Base-by-base conservation (phyloP, 2,888 invertebrate genomes). In the Caenorhabditis virilis region DNA sequence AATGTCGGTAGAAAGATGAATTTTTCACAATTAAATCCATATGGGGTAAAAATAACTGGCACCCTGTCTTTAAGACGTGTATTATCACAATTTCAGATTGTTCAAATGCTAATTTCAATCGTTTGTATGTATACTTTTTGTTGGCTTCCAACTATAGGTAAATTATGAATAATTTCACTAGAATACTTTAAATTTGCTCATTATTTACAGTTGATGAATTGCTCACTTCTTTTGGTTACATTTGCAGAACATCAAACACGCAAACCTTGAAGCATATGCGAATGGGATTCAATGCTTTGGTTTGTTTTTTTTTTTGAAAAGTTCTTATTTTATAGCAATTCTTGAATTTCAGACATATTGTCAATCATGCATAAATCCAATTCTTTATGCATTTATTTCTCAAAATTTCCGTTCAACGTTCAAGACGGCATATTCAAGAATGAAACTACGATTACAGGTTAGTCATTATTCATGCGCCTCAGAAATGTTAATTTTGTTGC, bases 381-480 rank as follows among this genome's bases (percentile, higher is more conserved):
- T 90, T 38, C 87, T 90, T 30, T 90, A 90, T 81, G 89, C 89
- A 25, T 90, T 90, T 84, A 89, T 90, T 88, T 89, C 89, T 39
- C 77, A 77, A 43, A 77, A 77, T 45, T 77, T 77, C 59, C 73
- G 77, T 9, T 72, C 74, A 13, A 77, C 77, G 1, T 77, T 77
- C 63, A 77, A 77, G 42, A 67, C 72, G n/a, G 77, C 77, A 1
- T 77, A 74, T 51, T 69, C 71, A 0, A 55, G 74, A 43, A 77
- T 77, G 77, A 73, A 74, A 43, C 61, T 67, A 52, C 62, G 76
- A 5, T 43, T 77, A 33, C 76, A 77, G 73, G 76, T 75, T 33
- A 26, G 49, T 45, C 1, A 38, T 15, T 13, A 13, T 36, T 36
- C n/a, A 5, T 15, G 38, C 2, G n/a, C n/a, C n/a, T n/a, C n/a